Evolutionary conservation across 1,140 invertebrate species (phyloP).

Genomic region (Drosophila insularis): DNA sequence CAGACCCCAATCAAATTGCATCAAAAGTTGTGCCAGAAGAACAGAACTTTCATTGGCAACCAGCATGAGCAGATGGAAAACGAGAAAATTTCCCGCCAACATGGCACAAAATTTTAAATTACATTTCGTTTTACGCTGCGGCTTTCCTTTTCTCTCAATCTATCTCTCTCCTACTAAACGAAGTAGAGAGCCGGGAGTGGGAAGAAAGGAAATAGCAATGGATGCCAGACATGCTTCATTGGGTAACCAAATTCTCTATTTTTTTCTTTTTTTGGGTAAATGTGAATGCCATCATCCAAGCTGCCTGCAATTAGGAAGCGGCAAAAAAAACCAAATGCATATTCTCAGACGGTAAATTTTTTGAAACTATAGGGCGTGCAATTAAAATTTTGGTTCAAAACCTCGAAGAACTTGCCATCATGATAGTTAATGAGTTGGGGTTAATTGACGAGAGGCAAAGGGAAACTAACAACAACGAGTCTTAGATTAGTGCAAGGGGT

Average conservation of each 20-base stretch:
- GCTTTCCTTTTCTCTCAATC: constrained; percentile 35
- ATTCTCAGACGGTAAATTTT: constrained; percentile 50
- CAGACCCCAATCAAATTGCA: constrained; percentile 40
- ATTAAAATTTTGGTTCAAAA: constrained; percentile 54
- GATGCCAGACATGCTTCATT: constrained; percentile 55
- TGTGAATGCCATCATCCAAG: constrained; percentile 31
- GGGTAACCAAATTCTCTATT: constrained; percentile 44
- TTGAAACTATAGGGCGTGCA: constrained; percentile 21
- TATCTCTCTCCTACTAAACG: constrained; percentile 18
- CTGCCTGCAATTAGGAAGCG: constrained; percentile 60
- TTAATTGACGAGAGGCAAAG: neutral
- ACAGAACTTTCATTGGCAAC: constrained; percentile 4
- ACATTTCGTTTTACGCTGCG: constrained; percentile 52
- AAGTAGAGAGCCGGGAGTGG: neutral
- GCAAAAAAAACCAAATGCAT: constrained; percentile 45
- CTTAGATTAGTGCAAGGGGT: neutral
- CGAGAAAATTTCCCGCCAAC: constrained; percentile 45
- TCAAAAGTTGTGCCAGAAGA: constrained; percentile 29
- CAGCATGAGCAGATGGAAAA: constrained; percentile 25
- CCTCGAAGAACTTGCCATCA: constrained; percentile 41
- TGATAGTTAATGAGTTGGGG: constrained; percentile 51
- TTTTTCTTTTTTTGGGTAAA: neutral
- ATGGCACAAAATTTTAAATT: constrained; percentile 66
- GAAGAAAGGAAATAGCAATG: neutral
- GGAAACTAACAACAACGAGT: neutral